phyloP scores from a whole-genome alignment of 2,797 vertebrate species.

The Eospalax fontanierii region DNA sequence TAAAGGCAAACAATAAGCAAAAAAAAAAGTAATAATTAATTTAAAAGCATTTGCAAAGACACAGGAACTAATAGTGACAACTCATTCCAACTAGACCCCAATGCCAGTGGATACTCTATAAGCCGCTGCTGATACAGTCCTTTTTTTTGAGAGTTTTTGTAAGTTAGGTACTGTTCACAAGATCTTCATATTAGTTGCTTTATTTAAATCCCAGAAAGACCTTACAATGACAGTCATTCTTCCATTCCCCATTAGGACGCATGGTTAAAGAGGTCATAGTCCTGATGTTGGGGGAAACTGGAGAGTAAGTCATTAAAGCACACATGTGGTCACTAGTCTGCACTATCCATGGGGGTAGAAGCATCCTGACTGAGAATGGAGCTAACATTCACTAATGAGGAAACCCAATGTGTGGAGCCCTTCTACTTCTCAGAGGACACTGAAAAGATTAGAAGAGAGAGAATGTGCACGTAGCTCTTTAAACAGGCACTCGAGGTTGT shows the following conservation, averaged over 20 bases:
- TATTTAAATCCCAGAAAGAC: slow-evolving; percentile 39
- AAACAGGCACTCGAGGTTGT: not conserved
- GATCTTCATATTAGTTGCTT: slow-evolving; percentile 10
- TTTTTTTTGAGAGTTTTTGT: slow-evolving; percentile 3
- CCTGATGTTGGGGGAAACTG: not conserved
- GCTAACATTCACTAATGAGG: slow-evolving; percentile 10
- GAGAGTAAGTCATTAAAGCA: not conserved
- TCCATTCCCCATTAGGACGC: not conserved
- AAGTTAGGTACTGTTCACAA: not conserved
- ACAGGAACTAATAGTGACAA: not conserved
- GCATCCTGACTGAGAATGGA: not conserved
- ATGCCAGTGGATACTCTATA: not conserved
- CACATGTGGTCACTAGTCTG: not conserved
- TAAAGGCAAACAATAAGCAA: not conserved
- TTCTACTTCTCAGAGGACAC: slow-evolving; percentile 32
- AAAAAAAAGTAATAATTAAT: not conserved
- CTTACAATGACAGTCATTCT: not conserved
- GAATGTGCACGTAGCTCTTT: slow-evolving; percentile 8
- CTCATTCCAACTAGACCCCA: not conserved
- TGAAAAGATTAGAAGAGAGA: slow-evolving; percentile 18
- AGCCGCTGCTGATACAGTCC: not conserved
- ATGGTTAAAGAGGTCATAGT: not conserved
- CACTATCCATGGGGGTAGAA: not conserved
- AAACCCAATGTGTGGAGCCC: not conserved
- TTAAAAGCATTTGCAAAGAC: not conserved